phyloP scores from a whole-genome alignment of 1,140 invertebrate species.

The Lasioglossum baleicum region DNA sequence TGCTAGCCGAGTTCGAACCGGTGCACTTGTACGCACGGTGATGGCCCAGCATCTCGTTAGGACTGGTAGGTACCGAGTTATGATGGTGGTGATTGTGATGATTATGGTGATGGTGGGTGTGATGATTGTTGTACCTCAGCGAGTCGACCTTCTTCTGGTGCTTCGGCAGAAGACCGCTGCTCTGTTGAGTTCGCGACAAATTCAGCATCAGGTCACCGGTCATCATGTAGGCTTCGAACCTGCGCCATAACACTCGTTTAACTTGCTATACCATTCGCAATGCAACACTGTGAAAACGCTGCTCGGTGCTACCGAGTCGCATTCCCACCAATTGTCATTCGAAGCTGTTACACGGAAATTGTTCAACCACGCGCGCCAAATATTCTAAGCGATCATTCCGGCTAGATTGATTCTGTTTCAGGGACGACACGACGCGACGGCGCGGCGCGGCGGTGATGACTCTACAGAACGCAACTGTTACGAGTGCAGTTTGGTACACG shows the following conservation, averaged over 20 bases:
- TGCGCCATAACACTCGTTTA: conserved; percentile 39
- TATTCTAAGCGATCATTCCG: too few relatives aligned
- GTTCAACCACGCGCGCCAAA: too few relatives aligned
- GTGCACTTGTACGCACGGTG: conserved; percentile 75
- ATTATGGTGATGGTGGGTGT: conserved; percentile 77
- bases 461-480: too few relatives aligned
- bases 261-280: too few relatives aligned
- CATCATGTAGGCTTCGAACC: conserved; percentile 97
- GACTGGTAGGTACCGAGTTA: conserved; percentile 91
- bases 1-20: conserved; percentile 81
- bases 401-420: too few relatives aligned
- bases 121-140: conserved; percentile 80
- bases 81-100: conserved; percentile 79
- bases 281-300: too few relatives aligned
- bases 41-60: conserved; percentile 83
- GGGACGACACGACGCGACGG: too few relatives aligned
- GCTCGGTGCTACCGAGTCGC: too few relatives aligned
- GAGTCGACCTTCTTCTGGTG: conserved; percentile 85
- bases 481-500: too few relatives aligned
- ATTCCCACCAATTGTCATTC: too few relatives aligned
- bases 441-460: too few relatives aligned
- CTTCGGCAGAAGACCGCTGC: conserved; percentile 82
- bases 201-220: conserved; percentile 97
- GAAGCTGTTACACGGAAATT: too few relatives aligned
- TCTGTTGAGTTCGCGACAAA: conserved; percentile 88